Conservation (phyloP, 2,113 vertebrate species). For the Colaptes auratus region DNA sequence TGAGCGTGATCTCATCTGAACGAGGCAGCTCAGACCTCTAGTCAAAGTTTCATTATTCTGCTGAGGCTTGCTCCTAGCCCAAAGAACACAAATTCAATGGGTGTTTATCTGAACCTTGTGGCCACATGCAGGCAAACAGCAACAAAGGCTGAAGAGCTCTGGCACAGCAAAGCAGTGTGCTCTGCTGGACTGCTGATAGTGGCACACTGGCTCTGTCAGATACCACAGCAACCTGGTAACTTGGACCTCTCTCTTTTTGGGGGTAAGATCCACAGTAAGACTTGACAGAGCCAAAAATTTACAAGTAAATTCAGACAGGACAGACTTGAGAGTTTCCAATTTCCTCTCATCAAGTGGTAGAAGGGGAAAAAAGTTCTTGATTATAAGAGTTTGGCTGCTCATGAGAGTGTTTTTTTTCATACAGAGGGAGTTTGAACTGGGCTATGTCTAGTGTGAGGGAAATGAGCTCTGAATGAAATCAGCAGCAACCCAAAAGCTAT, state of each 20-base stretch:
- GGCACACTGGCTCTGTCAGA: not conserved
- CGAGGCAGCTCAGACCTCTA: not conserved
- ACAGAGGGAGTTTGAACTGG: not conserved
- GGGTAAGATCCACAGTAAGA: not conserved
- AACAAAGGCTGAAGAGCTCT: not conserved
- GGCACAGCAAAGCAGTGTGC: not conserved
- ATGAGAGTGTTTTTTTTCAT: not conserved
- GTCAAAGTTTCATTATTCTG: not conserved
- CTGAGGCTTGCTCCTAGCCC: not conserved
- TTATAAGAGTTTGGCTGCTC: not conserved
- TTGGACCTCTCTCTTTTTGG: not conserved
- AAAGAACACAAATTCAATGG: not conserved
- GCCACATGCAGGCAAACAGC: not conserved
- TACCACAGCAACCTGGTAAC: not conserved
- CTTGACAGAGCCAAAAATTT: not conserved
- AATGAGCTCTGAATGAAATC: not conserved
- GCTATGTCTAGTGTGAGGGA: not conserved
- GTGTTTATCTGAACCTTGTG: not conserved
- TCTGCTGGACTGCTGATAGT: not conserved
- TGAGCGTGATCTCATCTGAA: not conserved
- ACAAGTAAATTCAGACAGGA: not conserved
- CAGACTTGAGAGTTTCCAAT: not conserved
- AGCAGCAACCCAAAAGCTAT: not conserved
- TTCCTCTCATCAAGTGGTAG: not conserved
- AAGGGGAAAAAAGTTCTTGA: not conserved